A percentile compares a stretch with the other conserved stretches of the same genome.
phyloP scores from a whole-genome alignment of 2,797 vertebrate species.

The Xenentodon cancila region DNA sequence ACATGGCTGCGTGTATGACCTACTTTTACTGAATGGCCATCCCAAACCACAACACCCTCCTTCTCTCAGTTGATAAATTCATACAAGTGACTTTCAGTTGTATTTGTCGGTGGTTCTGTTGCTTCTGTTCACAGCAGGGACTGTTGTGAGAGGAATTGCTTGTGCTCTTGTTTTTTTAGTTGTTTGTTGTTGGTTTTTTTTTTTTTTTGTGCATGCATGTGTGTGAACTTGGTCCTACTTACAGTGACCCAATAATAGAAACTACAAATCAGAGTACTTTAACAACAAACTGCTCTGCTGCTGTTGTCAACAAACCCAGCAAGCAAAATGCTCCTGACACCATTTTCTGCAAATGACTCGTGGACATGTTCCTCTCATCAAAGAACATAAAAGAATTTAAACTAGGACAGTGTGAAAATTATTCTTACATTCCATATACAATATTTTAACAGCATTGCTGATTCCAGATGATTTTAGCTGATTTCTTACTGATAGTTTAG shows the following conservation, averaged over 20 bases:
- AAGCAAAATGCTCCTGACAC: constrained; percentile 13
- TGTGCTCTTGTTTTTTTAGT: too few species aligned
- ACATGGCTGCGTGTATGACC: constrained; percentile 46
- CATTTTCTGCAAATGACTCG: constrained; percentile 9
- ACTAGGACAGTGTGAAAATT: background rate
- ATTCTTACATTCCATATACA: background rate
- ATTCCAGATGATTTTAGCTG: too few species aligned
- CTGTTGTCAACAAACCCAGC: constrained; percentile 42
- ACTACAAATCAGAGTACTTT: constrained; percentile 49
- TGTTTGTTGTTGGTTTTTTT: constrained; percentile 16
- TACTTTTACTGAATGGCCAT: constrained; percentile 55
- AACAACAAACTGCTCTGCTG: constrained; percentile 50
- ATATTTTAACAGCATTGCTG: constrained; percentile 7
- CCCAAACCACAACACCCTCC: constrained; percentile 57
- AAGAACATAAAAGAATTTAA: background rate
- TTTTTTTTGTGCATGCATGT: constrained; percentile 8
- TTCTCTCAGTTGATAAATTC: constrained; percentile 53
- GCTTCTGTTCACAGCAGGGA: constrained; percentile 4
- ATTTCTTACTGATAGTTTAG: too few species aligned
- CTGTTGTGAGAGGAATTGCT: constrained; percentile 12
- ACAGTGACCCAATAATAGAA: constrained; percentile 70
- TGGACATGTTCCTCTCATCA: constrained; percentile 13
- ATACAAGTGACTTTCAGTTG: constrained; percentile 37
- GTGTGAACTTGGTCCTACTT: constrained; percentile 51
- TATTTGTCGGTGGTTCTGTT: background rate